Evolutionary conservation across 2,888 invertebrate genomes (phyloP), one percentile per base, ranked within the genome.

Genomic region (Drosophila picticornis): DNA sequence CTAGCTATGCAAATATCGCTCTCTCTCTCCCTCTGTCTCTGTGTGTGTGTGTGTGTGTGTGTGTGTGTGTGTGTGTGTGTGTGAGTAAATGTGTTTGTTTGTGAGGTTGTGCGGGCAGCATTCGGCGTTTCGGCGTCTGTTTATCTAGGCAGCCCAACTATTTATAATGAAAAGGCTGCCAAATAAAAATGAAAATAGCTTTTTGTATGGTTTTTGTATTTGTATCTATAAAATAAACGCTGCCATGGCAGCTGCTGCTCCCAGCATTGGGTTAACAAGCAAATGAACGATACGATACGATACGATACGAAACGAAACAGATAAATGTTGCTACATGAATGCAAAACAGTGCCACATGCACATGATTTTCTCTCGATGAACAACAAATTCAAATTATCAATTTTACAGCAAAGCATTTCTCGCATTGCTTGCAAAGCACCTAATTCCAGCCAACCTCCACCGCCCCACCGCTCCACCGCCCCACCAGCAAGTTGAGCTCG

Each of bases 131-230:
- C 59, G 62, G 58, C 53, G 69, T 74, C 77, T 84, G 78, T 78
- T 81, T 87, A 84, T 81, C 88, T 87, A 78, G 84, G 90, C 84
- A 84, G 74, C 66, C 73, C 69, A 87, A 84, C 84, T 84, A 84
- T 84, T 89, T 84, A 87, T 84, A 84, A 89, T 84, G 72, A 89
- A 89, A 76, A 86, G 78, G 81, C 84, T 69, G 81, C 87, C 87
- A 84, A 87, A 84, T 89, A 81, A 81, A 83, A 86, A 78, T 87
- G 73, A 76, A 84, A 84, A 84, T 84, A 84, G 84, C 89, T 80
- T 75, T 63, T 72, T 48, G 1, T 16, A n/a, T 22, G 7, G 4
- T 16, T 38, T 58, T 59, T 36, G 51, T 66, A 43, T 68, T 63
- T 61, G 61, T 53, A 72, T 83, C 77, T 86, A 83, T 84, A 68